Conservation (phyloP, 2,888 invertebrate genomes). For the Diaphora mendica region DNA sequence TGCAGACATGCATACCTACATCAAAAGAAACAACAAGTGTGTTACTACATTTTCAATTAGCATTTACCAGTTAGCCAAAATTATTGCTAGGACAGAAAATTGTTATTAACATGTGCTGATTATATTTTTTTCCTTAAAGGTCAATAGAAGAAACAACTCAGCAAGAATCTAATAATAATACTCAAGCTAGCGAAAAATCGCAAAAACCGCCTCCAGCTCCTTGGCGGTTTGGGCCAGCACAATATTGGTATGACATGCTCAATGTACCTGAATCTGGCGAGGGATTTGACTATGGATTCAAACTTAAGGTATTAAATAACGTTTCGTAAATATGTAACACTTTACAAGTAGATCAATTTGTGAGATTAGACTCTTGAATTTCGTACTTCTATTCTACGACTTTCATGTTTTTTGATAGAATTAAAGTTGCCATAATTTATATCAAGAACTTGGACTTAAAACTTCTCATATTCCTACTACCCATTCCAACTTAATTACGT, state of each 20-base stretch:
- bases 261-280: slow-evolving; percentile 98
- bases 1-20: too few relatives aligned
- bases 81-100: too few relatives aligned
- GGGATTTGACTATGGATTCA: slow-evolving; percentile 98
- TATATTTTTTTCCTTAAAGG: slow-evolving; percentile 51
- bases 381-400: too few relatives aligned
- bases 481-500: neutral
- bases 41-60: neutral
- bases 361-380: too few relatives aligned
- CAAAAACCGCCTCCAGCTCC: slow-evolving; percentile 93
- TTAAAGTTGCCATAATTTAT: too few relatives aligned
- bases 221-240: slow-evolving; percentile 99
- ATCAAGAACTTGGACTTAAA: neutral
- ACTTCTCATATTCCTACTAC: neutral
- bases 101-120: too few relatives aligned
- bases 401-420: too few relatives aligned
- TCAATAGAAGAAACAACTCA: slow-evolving; percentile 84
- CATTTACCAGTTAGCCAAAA: too few relatives aligned
- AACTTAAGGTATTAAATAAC: slow-evolving; percentile 84
- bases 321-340: neutral
- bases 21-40: too few relatives aligned
- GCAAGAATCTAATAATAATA: slow-evolving; percentile 61
- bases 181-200: slow-evolving; percentile 67
- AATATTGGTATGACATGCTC: slow-evolving; percentile 99
- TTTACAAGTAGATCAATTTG: neutral